These are phyloP conservation scores for Mantis religiosa DNA, from an alignment of 2,888 invertebrate species.

Conservation along the genomic window DNA sequence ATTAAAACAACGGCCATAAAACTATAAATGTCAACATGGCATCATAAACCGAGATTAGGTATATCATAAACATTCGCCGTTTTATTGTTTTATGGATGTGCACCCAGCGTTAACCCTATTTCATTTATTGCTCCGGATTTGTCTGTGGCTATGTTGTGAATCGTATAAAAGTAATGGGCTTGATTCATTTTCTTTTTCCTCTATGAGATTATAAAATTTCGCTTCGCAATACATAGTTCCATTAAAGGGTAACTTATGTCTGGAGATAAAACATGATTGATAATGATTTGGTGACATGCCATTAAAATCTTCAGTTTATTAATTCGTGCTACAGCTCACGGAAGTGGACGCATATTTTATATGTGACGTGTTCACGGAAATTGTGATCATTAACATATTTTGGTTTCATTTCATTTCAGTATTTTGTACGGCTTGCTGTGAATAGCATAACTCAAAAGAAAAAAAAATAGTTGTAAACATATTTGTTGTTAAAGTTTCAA, in stretches of 20 bases:
- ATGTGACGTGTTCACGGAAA: too few species aligned
- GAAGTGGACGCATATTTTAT: too few species aligned
- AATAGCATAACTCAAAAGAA: too few species aligned
- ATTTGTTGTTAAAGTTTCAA: too few species aligned
- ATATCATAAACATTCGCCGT: background rate
- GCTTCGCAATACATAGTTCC: background rate
- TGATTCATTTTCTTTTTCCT: background rate
- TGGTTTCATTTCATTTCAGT: too few species aligned
- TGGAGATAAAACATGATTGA: background rate
- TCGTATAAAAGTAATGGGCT: background rate
- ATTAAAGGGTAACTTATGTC: background rate
- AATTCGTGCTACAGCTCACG: too few species aligned
- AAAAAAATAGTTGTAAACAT: too few species aligned
- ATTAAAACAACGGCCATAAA: background rate
- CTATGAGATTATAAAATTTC: background rate
- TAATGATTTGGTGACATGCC: too few species aligned
- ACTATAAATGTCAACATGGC: background rate
- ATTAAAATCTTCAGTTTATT: too few species aligned
- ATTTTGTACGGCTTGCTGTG: too few species aligned
- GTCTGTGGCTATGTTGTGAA: background rate
- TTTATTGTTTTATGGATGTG: background rate
- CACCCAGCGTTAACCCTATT: background rate
- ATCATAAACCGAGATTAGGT: background rate
- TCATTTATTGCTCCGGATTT: background rate
- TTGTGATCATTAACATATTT: too few species aligned